phyloP scores from a whole-genome alignment of 2,888 invertebrate species.

The Syritta pipiens region DNA sequence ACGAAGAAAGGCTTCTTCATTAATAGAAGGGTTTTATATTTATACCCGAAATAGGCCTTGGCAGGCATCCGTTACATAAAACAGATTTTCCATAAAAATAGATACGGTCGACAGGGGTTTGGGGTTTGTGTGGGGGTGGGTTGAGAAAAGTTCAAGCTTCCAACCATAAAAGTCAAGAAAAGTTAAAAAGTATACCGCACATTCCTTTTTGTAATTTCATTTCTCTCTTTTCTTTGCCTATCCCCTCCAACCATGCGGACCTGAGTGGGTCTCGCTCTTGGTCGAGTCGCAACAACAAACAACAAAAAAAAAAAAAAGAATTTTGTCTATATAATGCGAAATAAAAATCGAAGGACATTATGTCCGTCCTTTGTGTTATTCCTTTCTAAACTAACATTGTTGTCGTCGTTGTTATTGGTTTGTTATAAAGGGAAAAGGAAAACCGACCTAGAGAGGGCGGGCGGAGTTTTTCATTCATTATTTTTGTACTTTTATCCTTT shows the following conservation, averaged over 20 bases:
- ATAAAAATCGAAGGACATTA: constrained; percentile 42
- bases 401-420: constrained; percentile 1
- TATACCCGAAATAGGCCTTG: no score
- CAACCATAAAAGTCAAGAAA: constrained; percentile 13
- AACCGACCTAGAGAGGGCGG: not conserved
- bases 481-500: constrained; percentile 20
- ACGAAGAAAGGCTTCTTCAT: no score
- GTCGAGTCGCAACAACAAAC: not conserved
- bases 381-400: constrained; percentile 22
- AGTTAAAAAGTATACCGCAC: constrained; percentile 3
- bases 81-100: no score
- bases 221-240: not conserved
- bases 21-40: no score
- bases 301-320: not conserved
- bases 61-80: no score
- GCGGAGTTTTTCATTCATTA: constrained; percentile 16
- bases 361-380: constrained; percentile 25
- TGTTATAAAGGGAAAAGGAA: not conserved
- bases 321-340: constrained; percentile 16
- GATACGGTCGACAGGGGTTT: no score
- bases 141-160: not conserved
- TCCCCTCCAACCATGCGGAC: not conserved
- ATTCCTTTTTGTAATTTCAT: not conserved
- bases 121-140: no score
- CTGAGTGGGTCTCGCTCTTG: not conserved